These are phyloP conservation scores for Aythya baeri DNA, from an alignment of 2,113 vertebrate genomes.

Conservation along the genomic window DNA sequence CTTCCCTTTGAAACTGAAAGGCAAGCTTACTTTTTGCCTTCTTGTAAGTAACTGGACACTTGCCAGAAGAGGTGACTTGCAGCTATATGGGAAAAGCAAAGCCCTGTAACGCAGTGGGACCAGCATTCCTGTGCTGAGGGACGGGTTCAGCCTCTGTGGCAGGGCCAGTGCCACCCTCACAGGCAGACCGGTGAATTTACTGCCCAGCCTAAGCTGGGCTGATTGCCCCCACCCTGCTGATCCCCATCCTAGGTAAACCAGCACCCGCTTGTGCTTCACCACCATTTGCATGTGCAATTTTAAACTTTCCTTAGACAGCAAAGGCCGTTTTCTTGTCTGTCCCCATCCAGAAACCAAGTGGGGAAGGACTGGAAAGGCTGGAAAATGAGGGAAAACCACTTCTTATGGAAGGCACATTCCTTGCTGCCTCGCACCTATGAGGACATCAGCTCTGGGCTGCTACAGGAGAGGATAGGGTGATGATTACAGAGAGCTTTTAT, in stretches of 20 bases:
- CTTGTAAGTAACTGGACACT: background rate
- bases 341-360: background rate
- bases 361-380: background rate
- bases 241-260: background rate
- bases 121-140: background rate
- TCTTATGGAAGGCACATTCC: background rate
- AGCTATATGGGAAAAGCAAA: background rate
- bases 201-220: background rate
- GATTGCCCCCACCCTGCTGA: background rate
- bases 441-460: background rate
- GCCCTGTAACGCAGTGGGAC: background rate
- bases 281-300: background rate
- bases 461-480: background rate
- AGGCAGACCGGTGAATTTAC: too few species aligned
- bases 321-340: background rate
- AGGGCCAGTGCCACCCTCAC: background rate
- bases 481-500: background rate
- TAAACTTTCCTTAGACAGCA: background rate
- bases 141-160: background rate
- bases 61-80: background rate
- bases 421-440: background rate
- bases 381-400: accelerated
- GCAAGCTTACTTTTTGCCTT: background rate
- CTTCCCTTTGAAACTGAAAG: background rate
- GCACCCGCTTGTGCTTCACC: background rate